phyloP scores from a whole-genome alignment of 2,797 vertebrate genomes.

The Threskiornis aethiopicus region DNA sequence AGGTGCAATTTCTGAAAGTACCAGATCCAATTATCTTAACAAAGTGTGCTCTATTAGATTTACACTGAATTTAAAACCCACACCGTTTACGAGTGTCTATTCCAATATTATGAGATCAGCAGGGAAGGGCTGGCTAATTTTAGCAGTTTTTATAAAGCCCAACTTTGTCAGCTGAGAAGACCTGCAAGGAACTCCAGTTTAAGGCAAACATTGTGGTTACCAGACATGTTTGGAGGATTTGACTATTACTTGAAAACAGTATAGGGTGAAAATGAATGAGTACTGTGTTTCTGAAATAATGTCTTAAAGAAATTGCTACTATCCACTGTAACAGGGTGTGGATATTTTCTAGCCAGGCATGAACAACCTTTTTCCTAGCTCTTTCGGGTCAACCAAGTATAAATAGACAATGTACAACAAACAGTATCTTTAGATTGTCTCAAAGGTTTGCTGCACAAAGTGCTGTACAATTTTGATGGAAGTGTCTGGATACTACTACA shows the following conservation, averaged over 20 bases:
- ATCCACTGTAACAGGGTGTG: constrained; percentile 4
- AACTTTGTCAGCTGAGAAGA: constrained; percentile 67
- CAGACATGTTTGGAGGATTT: constrained; percentile 61
- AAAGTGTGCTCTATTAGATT: constrained; percentile 59
- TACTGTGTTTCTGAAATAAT: constrained; percentile 50
- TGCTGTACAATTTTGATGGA: not conserved
- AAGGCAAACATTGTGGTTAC: constrained; percentile 72
- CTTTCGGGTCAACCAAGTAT: not conserved
- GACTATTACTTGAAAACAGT: constrained; percentile 59
- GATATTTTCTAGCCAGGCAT: constrained; percentile 43
- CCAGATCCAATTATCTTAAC: constrained; percentile 18
- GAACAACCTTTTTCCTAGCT: constrained; percentile 33
- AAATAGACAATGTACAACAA: constrained; percentile 3
- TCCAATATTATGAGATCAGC: constrained; percentile 64
- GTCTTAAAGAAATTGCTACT: constrained; percentile 55
- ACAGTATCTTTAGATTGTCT: not conserved
- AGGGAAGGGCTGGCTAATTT: constrained; percentile 66
- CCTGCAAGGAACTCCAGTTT: constrained; percentile 51
- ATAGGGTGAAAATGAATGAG: constrained; percentile 64
- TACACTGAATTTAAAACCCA: constrained; percentile 35
- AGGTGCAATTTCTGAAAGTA: constrained; percentile 48
- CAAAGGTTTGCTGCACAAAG: not conserved
- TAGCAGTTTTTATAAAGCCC: constrained; percentile 69
- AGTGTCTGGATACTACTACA: not conserved
- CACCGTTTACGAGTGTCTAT: constrained; percentile 57